phyloP scores from a whole-genome alignment of 2,797 vertebrate genomes.

The Silurus lanzhouensis region DNA sequence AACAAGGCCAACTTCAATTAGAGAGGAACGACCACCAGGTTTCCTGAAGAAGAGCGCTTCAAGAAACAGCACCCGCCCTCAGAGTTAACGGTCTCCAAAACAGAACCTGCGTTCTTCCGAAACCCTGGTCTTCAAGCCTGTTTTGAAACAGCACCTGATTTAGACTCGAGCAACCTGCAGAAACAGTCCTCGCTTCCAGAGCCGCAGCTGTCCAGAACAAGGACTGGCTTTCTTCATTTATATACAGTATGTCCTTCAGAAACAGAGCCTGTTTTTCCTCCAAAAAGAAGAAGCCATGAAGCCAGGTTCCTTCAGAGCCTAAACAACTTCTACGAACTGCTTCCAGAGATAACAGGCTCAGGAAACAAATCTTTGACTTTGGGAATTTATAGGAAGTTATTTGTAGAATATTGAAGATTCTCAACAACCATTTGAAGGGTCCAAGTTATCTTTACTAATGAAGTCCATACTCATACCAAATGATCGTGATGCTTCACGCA shows the following conservation, averaged over 20 bases:
- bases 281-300: background rate
- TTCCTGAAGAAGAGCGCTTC: background rate
- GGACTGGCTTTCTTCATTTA: background rate
- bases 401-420: background rate
- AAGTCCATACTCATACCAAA: too few relatives aligned
- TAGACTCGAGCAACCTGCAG: background rate
- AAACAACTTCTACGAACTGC: slow-evolving; percentile 5
- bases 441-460: background rate
- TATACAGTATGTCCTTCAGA: slow-evolving; percentile 1
- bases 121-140: background rate
- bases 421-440: background rate
- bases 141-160: background rate
- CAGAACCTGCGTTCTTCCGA: background rate
- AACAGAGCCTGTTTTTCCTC: background rate
- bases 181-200: background rate
- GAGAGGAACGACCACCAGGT: background rate
- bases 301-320: slow-evolving; percentile 13
- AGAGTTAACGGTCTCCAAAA: background rate
- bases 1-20: background rate
- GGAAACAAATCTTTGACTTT: background rate
- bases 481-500: background rate
- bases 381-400: background rate
- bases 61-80: background rate
- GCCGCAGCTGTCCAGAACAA: background rate
- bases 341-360: background rate